Conservation (phyloP, 2,797 vertebrate species). For the Sebastes minor region DNA sequence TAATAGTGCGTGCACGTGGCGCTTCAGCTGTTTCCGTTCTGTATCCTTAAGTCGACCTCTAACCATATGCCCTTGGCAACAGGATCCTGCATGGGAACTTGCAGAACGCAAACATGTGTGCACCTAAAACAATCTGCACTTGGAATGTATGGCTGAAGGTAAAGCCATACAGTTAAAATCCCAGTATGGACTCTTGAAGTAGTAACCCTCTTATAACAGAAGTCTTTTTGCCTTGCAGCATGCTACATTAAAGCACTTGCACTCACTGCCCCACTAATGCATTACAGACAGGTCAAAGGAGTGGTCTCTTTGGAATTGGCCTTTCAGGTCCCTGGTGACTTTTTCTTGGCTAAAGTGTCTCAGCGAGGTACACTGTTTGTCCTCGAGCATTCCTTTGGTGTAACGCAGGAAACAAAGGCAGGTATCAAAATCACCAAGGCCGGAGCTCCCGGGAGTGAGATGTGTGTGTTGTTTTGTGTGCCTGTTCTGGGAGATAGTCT, state of each 20-base stretch:
- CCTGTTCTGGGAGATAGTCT: background rate
- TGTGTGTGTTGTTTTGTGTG: background rate
- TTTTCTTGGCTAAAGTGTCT: slow-evolving; percentile 13
- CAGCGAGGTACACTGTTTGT: slow-evolving; percentile 9
- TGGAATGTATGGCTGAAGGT: background rate
- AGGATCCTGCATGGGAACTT: slow-evolving; percentile 1
- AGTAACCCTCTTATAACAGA: background rate
- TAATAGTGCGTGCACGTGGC: background rate
- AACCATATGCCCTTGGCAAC: slow-evolving; percentile 56
- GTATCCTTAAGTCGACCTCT: slow-evolving; percentile 36
- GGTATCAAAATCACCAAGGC: slow-evolving; percentile 35
- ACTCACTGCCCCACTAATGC: slow-evolving; percentile 26
- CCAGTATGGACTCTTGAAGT: background rate
- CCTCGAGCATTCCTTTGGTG: slow-evolving; percentile 27
- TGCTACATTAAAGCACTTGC: slow-evolving; percentile 13
- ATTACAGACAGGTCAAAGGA: slow-evolving; percentile 11
- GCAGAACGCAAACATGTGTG: slow-evolving; percentile 17
- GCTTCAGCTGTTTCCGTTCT: slow-evolving; percentile 17
- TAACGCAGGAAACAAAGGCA: background rate
- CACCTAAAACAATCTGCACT: slow-evolving; percentile 17
- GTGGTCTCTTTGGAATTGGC: slow-evolving; percentile 10
- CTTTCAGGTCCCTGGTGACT: slow-evolving; percentile 9
- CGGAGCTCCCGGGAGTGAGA: slow-evolving; percentile 14
- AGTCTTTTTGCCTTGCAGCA: slow-evolving; percentile 17
- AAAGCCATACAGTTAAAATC: background rate